Evolutionary conservation across 2,888 invertebrate genomes (phyloP).

Genomic region (Apoda limacodes): DNA sequence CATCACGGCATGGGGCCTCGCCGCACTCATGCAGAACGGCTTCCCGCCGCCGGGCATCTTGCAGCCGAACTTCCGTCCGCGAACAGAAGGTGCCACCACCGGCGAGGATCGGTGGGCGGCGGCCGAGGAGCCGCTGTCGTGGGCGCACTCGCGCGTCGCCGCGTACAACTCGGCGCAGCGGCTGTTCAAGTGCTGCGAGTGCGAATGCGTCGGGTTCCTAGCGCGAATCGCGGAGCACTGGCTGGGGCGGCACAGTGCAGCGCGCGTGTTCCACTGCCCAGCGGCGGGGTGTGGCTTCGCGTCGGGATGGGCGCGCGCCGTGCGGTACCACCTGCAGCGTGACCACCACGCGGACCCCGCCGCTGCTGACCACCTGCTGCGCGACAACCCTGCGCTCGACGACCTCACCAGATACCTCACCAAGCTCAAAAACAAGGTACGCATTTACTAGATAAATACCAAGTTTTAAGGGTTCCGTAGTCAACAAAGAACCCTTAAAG

Average conservation of each 20-base stretch:
- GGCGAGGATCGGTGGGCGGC: slow-evolving; percentile 76
- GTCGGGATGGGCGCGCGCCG: slow-evolving; percentile 81
- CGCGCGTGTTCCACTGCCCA: slow-evolving; percentile 76
- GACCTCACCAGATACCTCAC: slow-evolving; percentile 80
- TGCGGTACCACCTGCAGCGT: slow-evolving; percentile 77
- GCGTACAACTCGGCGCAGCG: slow-evolving; percentile 83
- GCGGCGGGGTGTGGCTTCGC: slow-evolving; percentile 80
- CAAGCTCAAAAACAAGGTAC: slow-evolving; percentile 74
- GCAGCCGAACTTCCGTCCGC: slow-evolving; percentile 25
- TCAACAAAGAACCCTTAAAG: background rate
- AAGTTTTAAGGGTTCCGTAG: too few species aligned
- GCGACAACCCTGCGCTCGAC: slow-evolving; percentile 80
- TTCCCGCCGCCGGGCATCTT: slow-evolving; percentile 76
- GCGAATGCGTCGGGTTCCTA: slow-evolving; percentile 81
- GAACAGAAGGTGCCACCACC: slow-evolving; percentile 60
- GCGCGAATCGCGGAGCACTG: slow-evolving; percentile 82
- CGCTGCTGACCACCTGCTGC: slow-evolving; percentile 71
- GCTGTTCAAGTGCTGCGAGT: slow-evolving; percentile 80
- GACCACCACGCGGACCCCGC: slow-evolving; percentile 78
- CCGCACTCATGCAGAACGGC: slow-evolving; percentile 81
- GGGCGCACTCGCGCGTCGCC: slow-evolving; percentile 84
- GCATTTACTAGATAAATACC: too few species aligned
- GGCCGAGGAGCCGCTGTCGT: slow-evolving; percentile 77
- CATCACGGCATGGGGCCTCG: slow-evolving; percentile 79
- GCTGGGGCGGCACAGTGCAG: slow-evolving; percentile 74